Evolutionary conservation across 2,113 vertebrate species (phyloP).

Genomic region (Gorsachius goisagi): DNA sequence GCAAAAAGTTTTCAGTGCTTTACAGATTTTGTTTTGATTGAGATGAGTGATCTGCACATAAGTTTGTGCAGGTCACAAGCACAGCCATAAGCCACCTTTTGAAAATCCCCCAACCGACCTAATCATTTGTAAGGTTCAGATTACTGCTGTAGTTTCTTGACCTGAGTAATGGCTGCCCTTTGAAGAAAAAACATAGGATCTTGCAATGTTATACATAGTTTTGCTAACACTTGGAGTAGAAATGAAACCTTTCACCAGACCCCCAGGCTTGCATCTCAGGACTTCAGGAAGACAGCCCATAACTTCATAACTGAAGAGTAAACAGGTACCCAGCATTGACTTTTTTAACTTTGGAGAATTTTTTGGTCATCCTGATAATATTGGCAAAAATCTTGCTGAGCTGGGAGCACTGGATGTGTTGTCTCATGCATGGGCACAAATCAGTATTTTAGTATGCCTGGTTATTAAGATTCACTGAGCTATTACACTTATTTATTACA

Average conservation of each 20-base stretch:
- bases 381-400: neutral
- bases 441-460: neutral
- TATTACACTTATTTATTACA: neutral
- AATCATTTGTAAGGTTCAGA: neutral
- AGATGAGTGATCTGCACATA: fast-evolving
- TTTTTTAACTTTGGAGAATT: neutral
- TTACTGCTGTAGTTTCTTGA: neutral
- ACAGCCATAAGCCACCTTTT: neutral
- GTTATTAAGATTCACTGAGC: neutral
- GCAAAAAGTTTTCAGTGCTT: neutral
- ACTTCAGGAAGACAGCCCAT: neutral
- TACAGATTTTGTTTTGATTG: neutral
- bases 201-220: neutral
- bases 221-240: neutral
- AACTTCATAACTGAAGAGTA: neutral
- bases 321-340: neutral
- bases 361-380: neutral
- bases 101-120: neutral
- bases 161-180: neutral
- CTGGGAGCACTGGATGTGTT: neutral
- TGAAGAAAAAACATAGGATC: neutral
- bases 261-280: neutral
- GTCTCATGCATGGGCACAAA: neutral
- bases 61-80: neutral
- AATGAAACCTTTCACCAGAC: neutral